Evolutionary conservation across 2,113 vertebrate species (phyloP), one percentile per base, ranked within the genome.

Genomic region (Mohoua ochrocephala): DNA sequence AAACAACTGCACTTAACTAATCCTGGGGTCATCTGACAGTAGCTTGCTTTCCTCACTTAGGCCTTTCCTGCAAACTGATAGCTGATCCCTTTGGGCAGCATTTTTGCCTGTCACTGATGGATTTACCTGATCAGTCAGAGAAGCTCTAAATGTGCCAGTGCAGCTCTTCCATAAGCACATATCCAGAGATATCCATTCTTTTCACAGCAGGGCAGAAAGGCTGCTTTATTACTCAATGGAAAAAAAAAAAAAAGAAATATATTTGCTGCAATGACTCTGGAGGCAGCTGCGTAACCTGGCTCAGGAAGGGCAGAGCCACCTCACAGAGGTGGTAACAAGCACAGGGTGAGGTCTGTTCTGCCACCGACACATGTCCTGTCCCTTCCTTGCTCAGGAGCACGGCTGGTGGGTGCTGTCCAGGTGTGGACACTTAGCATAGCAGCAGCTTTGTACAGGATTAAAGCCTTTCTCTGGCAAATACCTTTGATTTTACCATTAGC

Each of bases 71-170:
- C 52, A 65, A 24, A 41, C 39, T 71, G 74, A 88, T 52, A 80
- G 45, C 75, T 94, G 53, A 87, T 79, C 93, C 54, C 22, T 79
- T 53, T 45, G 53, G 89, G 70, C 67, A 87, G 47, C 84, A 33
- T 84, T 96, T 95, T 89, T 64, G 10, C 5, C 0, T 41, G 60
- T 44, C 60, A 60, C 30, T 91, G 93, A 95, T 94, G 74, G 81
- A 93, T 96, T 95, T 95, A 76, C 87, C 91, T 89, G 84, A 68
- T 57, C 65, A 35, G 24, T 23, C 35, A 65, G 65, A 76, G 74
- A 39, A 87, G 49, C 49, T 71, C 70, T 42, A 59, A 79, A 73
- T 69, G 31, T 17, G 41, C 80, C 77, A 82, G 20, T 60, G 53
- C 53, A 85, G 65, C 78, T 73, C 37, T 85, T 87, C 65, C 70